A percentile compares a stretch with the other conserved stretches of the same genome.
Conservation (phyloP, 2,888 invertebrate species). For the Sphaerophoria taeniata region DNA sequence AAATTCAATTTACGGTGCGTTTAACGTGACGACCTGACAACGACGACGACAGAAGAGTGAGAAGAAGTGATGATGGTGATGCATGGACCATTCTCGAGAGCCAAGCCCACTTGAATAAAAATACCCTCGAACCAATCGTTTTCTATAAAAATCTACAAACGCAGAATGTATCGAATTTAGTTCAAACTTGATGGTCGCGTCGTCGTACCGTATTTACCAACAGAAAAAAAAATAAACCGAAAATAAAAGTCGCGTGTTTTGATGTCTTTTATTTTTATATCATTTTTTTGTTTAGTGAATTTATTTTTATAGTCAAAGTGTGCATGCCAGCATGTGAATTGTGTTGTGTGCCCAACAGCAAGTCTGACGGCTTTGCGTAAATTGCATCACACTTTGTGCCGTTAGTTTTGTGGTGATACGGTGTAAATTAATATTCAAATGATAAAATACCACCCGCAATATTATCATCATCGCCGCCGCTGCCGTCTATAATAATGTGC, state of each 20-base stretch:
- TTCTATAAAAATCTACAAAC: slow-evolving; percentile 4
- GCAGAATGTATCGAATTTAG: neutral
- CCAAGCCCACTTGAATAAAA: slow-evolving; percentile 50
- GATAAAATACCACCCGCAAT: slow-evolving; percentile 38
- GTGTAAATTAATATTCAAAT: slow-evolving; percentile 63
- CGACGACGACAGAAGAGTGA: neutral
- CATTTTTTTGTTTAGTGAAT: slow-evolving; percentile 36
- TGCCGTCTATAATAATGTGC: neutral
- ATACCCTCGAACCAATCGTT: slow-evolving; percentile 20
- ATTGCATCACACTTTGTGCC: slow-evolving; percentile 52
- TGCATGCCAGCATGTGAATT: slow-evolving; percentile 47
- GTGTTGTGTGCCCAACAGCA: neutral
- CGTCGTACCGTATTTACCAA: neutral
- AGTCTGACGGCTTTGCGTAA: slow-evolving; percentile 13
- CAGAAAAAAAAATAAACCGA: slow-evolving; percentile 6
- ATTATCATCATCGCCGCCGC: neutral
- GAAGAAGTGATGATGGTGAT: neutral
- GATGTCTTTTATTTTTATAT: slow-evolving; percentile 26
- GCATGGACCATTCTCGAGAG: slow-evolving; percentile 56
- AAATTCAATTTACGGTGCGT: slow-evolving; percentile 73
- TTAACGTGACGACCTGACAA: slow-evolving; percentile 22
- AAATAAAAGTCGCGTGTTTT: slow-evolving; percentile 41
- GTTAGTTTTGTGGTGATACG: slow-evolving; percentile 27
- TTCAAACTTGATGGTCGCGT: neutral
- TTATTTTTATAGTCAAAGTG: slow-evolving; percentile 58